Conservation (phyloP, 2,888 invertebrate species). For the Ypsolopha scabrella region DNA sequence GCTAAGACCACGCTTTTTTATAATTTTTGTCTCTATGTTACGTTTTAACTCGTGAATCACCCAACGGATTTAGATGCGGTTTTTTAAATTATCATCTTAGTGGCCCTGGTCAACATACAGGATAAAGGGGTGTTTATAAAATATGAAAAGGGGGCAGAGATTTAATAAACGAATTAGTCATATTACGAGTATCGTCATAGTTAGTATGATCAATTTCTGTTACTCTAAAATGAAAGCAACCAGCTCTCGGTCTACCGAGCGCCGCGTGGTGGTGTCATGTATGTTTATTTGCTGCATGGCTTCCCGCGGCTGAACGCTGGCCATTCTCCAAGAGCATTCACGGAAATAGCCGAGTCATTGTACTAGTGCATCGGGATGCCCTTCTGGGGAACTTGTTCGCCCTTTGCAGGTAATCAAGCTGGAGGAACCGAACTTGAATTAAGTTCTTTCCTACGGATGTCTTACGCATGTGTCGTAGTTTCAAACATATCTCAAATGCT, state of each 20-base stretch:
- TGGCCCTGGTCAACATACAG: no score
- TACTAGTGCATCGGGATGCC: constrained; percentile 29
- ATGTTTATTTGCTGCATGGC: constrained; percentile 54
- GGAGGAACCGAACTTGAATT: no score
- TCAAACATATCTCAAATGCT: no score
- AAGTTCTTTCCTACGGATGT: no score
- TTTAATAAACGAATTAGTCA: background rate
- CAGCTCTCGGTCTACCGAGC: constrained; percentile 18
- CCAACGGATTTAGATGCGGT: no score
- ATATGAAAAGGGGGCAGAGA: no score
- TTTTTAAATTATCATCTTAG: no score
- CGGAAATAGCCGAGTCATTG: constrained; percentile 69
- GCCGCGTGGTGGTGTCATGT: constrained; percentile 38
- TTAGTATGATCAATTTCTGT: background rate
- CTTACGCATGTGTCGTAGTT: no score
- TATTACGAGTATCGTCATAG: background rate
- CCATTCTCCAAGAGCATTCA: constrained; percentile 46
- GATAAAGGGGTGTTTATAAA: no score
- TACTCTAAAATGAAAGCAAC: constrained; percentile 39
- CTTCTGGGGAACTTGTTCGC: background rate
- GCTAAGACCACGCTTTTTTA: no score
- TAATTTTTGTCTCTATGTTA: no score
- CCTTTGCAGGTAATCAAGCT: background rate
- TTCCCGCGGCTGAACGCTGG: constrained; percentile 40
- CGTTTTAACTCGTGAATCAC: no score